Conservation (phyloP, 2,888 invertebrate species). For the Philonicus albiceps region DNA sequence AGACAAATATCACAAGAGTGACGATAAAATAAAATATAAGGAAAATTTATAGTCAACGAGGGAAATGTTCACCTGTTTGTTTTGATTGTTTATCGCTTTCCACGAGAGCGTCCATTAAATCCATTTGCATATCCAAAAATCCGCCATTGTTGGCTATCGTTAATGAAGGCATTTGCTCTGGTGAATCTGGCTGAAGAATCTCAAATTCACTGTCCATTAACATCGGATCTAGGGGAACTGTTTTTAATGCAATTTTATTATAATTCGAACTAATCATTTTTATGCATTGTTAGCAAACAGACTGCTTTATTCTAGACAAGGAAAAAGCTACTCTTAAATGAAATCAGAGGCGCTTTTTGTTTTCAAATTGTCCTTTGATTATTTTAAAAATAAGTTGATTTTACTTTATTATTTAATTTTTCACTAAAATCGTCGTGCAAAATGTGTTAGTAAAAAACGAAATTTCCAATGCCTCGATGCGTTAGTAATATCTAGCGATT, state of each 20-base stretch:
- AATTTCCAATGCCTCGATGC: background rate
- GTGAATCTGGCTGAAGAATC: constrained; percentile 7
- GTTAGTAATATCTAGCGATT: background rate
- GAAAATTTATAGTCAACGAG: background rate
- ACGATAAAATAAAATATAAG: background rate
- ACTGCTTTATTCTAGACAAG: background rate
- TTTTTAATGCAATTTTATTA: constrained; percentile 11
- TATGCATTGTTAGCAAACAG: constrained; percentile 4
- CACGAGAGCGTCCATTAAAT: constrained; percentile 33
- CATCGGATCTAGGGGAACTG: constrained; percentile 28
- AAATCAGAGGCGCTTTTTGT: background rate
- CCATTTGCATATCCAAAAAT: constrained; percentile 37
- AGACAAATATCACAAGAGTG: background rate
- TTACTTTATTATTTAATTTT: background rate
- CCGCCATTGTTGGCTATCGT: constrained; percentile 27
- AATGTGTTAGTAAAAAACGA: background rate
- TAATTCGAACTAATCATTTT: background rate
- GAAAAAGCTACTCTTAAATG: background rate
- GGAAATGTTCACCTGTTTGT: constrained; percentile 34
- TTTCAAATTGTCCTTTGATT: background rate
- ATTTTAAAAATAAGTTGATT: background rate
- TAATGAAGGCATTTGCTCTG: constrained; percentile 34
- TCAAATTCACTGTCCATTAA: constrained; percentile 37
- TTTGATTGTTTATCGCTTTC: constrained; percentile 30
- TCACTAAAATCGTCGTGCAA: background rate